These are phyloP conservation scores for Daubentonia madagascariensis DNA, from an alignment of 2,113 vertebrate genomes.

Conservation along the genomic window DNA sequence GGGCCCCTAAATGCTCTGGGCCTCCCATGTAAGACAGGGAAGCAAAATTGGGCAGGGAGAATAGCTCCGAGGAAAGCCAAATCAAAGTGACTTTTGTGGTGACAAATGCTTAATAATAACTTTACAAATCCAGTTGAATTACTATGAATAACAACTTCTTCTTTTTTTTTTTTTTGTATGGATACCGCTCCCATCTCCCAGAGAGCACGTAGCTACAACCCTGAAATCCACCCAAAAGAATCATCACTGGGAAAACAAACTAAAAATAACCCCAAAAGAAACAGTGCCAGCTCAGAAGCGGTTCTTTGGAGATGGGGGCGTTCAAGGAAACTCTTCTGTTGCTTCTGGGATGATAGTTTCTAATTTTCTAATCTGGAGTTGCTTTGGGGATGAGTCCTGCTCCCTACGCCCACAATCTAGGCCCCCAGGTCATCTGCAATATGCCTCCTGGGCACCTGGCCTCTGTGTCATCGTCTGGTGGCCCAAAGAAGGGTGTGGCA, in stretches of 20 bases:
- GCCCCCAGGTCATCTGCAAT: background rate
- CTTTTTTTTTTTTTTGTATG: constrained; percentile 23
- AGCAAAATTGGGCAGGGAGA: constrained; percentile 37
- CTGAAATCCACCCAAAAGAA: constrained; percentile 74
- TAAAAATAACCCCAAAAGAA: constrained; percentile 71
- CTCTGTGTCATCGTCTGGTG: background rate
- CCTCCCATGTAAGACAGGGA: background rate
- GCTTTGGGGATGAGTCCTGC: background rate
- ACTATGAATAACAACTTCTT: constrained; percentile 70
- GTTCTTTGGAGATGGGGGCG: constrained; percentile 12
- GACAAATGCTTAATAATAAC: constrained; percentile 77
- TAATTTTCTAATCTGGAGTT: background rate
- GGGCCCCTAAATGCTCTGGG: background rate
- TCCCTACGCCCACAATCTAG: background rate
- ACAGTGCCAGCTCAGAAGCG: constrained; percentile 14
- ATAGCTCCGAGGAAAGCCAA: constrained; percentile 50
- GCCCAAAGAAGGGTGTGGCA: background rate
- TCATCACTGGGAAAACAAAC: constrained; percentile 74
- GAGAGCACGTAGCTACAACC: constrained; percentile 70
- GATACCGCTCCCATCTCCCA: constrained; percentile 50
- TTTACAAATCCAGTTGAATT: constrained; percentile 74
- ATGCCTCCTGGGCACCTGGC: background rate
- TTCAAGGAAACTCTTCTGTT: background rate
- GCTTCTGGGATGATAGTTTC: background rate
- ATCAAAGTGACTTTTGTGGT: constrained; percentile 69